These are phyloP conservation scores for Diarsia rubi DNA, from an alignment of 2,888 invertebrate genomes.

Conservation along the genomic window DNA sequence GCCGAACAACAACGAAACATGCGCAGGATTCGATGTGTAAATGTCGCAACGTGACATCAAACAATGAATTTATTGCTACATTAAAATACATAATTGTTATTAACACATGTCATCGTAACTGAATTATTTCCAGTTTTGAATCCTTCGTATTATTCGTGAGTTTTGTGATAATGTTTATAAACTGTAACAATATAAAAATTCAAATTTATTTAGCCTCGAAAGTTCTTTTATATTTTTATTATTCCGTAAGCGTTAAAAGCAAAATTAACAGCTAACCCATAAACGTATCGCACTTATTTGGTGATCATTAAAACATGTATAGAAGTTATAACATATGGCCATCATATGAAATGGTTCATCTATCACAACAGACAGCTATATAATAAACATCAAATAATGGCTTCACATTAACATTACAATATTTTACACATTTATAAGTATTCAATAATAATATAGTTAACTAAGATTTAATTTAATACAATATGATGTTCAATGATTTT, in stretches of 20 bases:
- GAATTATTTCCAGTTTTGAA: constrained; percentile 6
- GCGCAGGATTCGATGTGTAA: constrained; percentile 13
- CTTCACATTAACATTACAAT: constrained; percentile 50
- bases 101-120: neutral
- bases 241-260: constrained; percentile 12
- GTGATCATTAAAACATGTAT: constrained; percentile 34
- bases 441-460: constrained; percentile 60
- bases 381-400: constrained; percentile 55
- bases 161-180: neutral
- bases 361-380: constrained; percentile 59
- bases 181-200: constrained; percentile 15
- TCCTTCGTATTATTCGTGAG: constrained; percentile 13
- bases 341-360: constrained; percentile 59
- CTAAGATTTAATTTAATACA: constrained; percentile 59
- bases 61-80: neutral
- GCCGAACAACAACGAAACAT: constrained; percentile 31
- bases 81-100: constrained; percentile 5
- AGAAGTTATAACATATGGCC: constrained; percentile 32
- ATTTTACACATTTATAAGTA: constrained; percentile 55
- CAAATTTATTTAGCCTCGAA: constrained; percentile 45
- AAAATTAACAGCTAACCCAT: constrained; percentile 19
- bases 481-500: constrained; percentile 56
- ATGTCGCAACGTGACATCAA: neutral
- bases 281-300: constrained; percentile 37
- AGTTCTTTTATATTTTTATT: neutral